phyloP scores from a whole-genome alignment of 2,888 invertebrate species.

The Xiphydria camelus region DNA sequence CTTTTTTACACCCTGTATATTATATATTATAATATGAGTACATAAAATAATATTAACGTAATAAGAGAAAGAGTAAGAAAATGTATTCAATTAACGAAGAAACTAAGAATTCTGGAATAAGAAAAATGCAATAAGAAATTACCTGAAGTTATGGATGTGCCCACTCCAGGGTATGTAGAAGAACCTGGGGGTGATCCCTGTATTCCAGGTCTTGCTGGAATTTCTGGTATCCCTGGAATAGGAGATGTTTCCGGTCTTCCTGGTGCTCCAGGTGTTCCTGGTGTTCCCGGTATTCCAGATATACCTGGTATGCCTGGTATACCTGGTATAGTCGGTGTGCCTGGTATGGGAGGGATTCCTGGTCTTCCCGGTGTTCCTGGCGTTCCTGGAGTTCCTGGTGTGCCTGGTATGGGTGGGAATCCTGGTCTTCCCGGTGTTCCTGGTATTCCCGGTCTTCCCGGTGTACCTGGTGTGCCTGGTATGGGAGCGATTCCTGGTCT shows the following conservation, averaged over 20 bases:
- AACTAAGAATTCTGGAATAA: conserved; percentile 12
- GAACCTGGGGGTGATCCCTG: conserved; percentile 24
- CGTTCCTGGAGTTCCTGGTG: conserved; percentile 40
- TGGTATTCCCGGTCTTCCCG: conserved; percentile 35
- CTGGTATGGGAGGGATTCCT: conserved; percentile 40
- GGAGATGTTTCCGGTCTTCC: conserved; percentile 9
- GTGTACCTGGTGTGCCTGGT: conserved; percentile 50
- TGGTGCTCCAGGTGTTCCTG: conserved; percentile 17
- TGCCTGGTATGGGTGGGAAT: conserved; percentile 36
- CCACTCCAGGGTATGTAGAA: too few relatives aligned
- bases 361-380: conserved; percentile 35
- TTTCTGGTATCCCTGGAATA: conserved; percentile 30
- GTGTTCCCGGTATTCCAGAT: conserved; percentile 54
- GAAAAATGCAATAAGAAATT: too few relatives aligned
- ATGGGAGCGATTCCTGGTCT: too few relatives aligned
- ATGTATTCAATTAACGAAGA: too few relatives aligned
- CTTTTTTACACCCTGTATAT: too few relatives aligned
- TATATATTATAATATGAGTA: too few relatives aligned
- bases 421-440: conserved; percentile 38
- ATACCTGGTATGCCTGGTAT: conserved; percentile 35
- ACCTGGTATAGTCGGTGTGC: conserved; percentile 40
- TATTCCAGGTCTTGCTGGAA: conserved; percentile 23
- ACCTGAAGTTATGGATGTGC: conserved; percentile 11
- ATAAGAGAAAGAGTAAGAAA: too few relatives aligned
- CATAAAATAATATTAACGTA: too few relatives aligned